phyloP scores from a whole-genome alignment of 2,888 invertebrate genomes.

The Lamellibrachia columna region DNA sequence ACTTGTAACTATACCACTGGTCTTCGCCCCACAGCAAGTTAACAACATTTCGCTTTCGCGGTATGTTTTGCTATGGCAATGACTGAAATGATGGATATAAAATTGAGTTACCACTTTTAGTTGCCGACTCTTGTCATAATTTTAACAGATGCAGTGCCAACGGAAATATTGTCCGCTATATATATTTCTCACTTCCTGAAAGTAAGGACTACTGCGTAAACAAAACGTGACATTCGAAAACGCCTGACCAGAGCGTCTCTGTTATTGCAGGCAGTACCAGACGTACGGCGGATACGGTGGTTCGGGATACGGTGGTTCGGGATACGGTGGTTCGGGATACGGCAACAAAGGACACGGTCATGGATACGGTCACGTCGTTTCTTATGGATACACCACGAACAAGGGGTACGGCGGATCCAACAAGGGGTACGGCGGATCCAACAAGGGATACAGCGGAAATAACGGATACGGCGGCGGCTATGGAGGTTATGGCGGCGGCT shows the following conservation, averaged over 20 bases:
- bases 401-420: too few relatives aligned
- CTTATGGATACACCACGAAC: too few relatives aligned
- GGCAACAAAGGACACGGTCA: neutral
- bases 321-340: neutral
- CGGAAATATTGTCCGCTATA: neutral
- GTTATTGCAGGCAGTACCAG: neutral
- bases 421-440: neutral
- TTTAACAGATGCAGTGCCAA: neutral
- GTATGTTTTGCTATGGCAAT: neutral
- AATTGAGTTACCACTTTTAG: neutral
- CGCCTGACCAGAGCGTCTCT: neutral
- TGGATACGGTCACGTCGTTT: too few relatives aligned
- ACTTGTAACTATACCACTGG: neutral
- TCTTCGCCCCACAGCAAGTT: neutral
- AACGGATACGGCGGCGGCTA: neutral
- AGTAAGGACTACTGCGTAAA: neutral
- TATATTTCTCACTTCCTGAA: neutral
- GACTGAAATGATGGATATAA: neutral
- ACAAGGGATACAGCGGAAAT: neutral
- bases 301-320: neutral
- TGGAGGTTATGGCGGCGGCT: neutral
- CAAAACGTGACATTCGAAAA: neutral
- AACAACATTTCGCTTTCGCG: neutral
- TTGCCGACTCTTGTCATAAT: neutral
- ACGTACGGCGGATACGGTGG: neutral